Conservation (phyloP, 2,888 invertebrate genomes). For the Phyllotreta striolata region DNA sequence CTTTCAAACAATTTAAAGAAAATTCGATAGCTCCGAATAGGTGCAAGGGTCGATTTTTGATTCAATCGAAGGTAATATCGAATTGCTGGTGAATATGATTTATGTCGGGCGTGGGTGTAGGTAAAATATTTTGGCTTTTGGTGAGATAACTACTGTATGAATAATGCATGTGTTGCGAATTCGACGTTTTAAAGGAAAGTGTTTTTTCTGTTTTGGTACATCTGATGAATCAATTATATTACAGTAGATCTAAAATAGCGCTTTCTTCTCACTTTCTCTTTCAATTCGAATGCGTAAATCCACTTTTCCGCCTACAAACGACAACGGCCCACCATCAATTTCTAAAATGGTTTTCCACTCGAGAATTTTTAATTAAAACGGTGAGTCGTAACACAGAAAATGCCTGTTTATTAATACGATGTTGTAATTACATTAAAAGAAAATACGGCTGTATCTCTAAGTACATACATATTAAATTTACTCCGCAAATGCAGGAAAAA, state of each 20-base stretch:
- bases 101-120: too few relatives aligned
- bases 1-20: slow-evolving; percentile 16
- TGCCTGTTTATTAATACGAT: too few relatives aligned
- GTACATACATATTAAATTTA: too few relatives aligned
- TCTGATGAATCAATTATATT: too few relatives aligned
- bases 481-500: too few relatives aligned
- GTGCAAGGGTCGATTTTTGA: slow-evolving; percentile 9
- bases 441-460: too few relatives aligned
- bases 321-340: slow-evolving; percentile 7
- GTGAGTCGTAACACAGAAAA: slow-evolving; percentile 11
- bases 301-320: slow-evolving; percentile 11
- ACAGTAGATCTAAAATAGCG: not conserved
- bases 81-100: not conserved
- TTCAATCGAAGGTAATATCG: slow-evolving; percentile 1
- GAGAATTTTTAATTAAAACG: slow-evolving; percentile 5
- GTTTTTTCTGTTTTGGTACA: too few relatives aligned
- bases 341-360: slow-evolving; percentile 8
- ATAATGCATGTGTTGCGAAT: too few relatives aligned
- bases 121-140: too few relatives aligned
- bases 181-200: too few relatives aligned
- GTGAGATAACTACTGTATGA: too few relatives aligned
- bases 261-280: slow-evolving; percentile 15
- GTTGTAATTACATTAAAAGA: too few relatives aligned
- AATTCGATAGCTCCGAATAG: slow-evolving; percentile 5
- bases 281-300: slow-evolving; percentile 10